Base-by-base conservation (phyloP, 2,113 vertebrate species). In the Castor canadensis region DNA sequence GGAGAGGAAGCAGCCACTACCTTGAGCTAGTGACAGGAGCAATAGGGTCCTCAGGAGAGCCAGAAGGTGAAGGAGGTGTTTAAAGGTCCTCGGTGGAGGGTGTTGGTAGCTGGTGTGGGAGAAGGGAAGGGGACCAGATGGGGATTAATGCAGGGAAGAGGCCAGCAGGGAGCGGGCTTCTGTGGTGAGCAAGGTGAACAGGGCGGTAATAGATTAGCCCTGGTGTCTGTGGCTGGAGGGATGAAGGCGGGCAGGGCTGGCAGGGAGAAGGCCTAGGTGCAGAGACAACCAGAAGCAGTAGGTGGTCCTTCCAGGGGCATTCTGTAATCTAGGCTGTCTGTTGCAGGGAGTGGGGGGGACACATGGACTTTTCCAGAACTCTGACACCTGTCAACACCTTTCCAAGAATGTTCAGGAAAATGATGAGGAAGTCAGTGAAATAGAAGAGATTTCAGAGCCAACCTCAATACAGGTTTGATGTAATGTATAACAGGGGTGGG, bases 151-250 rank as follows among this genome's bases (percentile, higher is more conserved):
- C 30, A 24, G 73, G 62, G 19, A 64, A 40, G 24, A n/a, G 58
- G 30, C 62, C 30, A 47, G 16, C 17, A 60, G 9, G 19, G 60
- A 30, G 26, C 11, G 47, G 12, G 43, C 43, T 45, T 16, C 56
- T 28, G 5, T 38, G 40, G 15, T 5, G 40, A 30, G 26, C 26
- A 1, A 5, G 1, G 9, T 20, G 76, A 94, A 35, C 30, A 54
- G 73, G 91, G 26, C 9, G 7, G 3, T 81, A 64, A 87, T 58
- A 62, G 95, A 86, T 96, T 82, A 94, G 76, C 43, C 56, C 77
- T 24, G n/a, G 86, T 35, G 7, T 56, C 91, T 17, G 60, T 19
- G 7, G 30, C 43, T 5, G 17, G 20, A 38, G 13, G 20, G 28
- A 52, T 10, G 66, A 15, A 49, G 87, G 10, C 45, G 28, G 22